A percentile compares a stretch with the other conserved stretches of the same genome.
These are phyloP conservation scores for Prolemur simus DNA, from an alignment of 2,113 vertebrate genomes.

Conservation along the genomic window DNA sequence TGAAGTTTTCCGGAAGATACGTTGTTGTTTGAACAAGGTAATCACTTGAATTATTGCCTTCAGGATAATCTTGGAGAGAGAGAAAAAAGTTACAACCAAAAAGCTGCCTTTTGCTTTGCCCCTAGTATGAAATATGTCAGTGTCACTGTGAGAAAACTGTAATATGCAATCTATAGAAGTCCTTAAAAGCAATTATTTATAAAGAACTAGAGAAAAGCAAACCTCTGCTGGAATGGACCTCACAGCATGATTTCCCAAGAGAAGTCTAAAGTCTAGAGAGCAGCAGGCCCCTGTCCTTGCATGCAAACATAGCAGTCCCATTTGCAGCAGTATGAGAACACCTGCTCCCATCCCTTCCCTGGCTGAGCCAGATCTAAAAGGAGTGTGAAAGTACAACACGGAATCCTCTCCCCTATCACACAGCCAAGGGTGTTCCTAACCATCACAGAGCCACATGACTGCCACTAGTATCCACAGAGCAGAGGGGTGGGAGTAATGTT, in stretches of 20 bases:
- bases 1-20: slow-evolving; percentile 98
- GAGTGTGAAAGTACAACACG: not conserved
- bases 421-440: not conserved
- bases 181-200: slow-evolving; percentile 13
- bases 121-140: not conserved
- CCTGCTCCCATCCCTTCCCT: not conserved
- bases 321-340: not conserved
- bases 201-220: not conserved
- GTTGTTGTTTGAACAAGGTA: slow-evolving; percentile 92
- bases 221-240: not conserved
- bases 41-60: slow-evolving; percentile 95
- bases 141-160: not conserved
- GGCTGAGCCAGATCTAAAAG: not conserved
- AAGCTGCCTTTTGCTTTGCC: slow-evolving; percentile 9
- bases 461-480: not conserved
- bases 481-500: not conserved
- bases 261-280: not conserved
- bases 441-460: not conserved
- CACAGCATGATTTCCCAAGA: not conserved
- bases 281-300: accelerated
- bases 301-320: not conserved
- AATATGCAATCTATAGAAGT: not conserved
- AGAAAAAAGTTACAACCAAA: slow-evolving; percentile 61
- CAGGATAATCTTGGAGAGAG: slow-evolving; percentile 92
- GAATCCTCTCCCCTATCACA: not conserved